Percentiles rank a stretch among this genome's conserved stretches.
Evolutionary conservation across 2,113 vertebrate species (phyloP).

Genomic region (Leptobrachium ailaonicum): DNA sequence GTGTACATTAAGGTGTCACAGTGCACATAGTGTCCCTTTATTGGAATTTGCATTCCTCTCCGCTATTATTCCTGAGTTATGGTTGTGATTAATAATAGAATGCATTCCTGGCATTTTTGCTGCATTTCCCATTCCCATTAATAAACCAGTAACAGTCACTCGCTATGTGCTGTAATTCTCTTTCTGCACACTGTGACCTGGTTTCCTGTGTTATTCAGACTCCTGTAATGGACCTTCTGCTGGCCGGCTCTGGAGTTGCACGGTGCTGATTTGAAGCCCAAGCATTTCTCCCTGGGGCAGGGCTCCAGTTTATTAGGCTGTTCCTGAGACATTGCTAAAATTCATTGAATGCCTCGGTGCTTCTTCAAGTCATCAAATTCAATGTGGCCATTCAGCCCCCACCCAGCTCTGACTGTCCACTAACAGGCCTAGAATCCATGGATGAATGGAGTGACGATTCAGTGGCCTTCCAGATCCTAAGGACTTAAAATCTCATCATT

Average conservation of each 20-base stretch:
- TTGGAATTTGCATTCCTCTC: no score
- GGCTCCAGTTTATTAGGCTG: constrained; percentile 14
- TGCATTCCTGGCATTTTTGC: constrained; percentile 35
- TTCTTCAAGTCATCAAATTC: no score
- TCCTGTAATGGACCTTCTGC: background rate
- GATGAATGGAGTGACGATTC: no score
- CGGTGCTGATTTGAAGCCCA: constrained; percentile 20
- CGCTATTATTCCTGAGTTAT: constrained; percentile 11
- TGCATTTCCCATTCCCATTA: constrained; percentile 19
- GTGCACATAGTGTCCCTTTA: no score
- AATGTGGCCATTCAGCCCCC: no score
- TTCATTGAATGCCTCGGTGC: constrained; percentile 8
- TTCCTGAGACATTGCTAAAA: constrained; percentile 41
- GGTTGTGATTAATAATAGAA: constrained; percentile 16
- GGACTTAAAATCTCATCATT: no score
- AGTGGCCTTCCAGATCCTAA: no score
- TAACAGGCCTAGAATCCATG: no score
- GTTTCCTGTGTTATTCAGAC: constrained; percentile 31
- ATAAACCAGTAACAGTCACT: constrained; percentile 31
- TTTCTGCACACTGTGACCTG: constrained; percentile 6
- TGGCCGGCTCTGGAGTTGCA: background rate
- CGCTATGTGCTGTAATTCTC: background rate
- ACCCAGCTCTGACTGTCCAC: no score
- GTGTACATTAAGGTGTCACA: no score
- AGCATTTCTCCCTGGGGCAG: constrained; percentile 17